A percentile compares a stretch with the other conserved stretches of the same genome.
Conservation (phyloP, 2,888 invertebrate species). For the Teleiodes luculella region DNA sequence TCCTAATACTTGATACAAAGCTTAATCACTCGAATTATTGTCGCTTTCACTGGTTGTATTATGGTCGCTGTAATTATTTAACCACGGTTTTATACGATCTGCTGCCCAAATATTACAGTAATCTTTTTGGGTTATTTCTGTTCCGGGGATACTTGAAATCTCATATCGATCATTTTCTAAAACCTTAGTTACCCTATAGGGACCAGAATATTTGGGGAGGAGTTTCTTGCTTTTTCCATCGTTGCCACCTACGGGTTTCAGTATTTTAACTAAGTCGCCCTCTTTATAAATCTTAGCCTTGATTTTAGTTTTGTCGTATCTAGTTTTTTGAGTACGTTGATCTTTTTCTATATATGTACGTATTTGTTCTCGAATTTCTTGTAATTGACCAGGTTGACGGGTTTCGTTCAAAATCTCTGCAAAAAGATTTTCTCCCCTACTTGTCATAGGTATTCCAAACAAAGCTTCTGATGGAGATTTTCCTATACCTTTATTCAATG, state of each 20-base stretch:
- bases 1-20: too few relatives aligned
- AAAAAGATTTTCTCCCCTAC: constrained; percentile 10
- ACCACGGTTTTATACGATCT: background rate
- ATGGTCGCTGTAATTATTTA: background rate
- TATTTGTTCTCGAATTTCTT: background rate
- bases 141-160: background rate
- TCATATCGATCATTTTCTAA: constrained; percentile 15
- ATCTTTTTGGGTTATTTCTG: background rate
- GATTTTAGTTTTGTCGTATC: background rate
- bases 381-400: background rate
- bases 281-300: background rate
- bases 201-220: constrained; percentile 7
- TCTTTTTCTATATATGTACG: background rate
- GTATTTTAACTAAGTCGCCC: background rate
- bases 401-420: background rate
- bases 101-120: background rate
- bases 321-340: background rate
- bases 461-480: background rate
- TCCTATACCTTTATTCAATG: constrained; percentile 7
- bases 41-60: too few relatives aligned
- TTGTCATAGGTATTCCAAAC: constrained; percentile 3
- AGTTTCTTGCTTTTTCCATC: constrained; percentile 13
- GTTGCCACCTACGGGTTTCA: background rate
- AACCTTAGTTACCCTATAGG: constrained; percentile 5
- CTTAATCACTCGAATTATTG: too few relatives aligned